Conservation (phyloP, 2,888 invertebrate genomes). For the Busseola fusca region DNA sequence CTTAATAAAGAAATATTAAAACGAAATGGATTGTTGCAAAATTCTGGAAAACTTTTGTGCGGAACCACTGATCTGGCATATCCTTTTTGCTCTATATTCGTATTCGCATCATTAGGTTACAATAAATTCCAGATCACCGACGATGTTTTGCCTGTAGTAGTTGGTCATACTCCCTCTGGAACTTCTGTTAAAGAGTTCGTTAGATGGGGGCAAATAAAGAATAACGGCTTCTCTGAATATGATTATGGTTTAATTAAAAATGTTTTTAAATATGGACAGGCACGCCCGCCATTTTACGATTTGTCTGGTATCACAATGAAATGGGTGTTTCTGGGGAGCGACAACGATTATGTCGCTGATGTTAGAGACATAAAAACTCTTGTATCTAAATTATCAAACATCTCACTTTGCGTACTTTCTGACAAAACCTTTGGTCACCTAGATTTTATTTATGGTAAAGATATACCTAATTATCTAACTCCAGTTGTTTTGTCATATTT, state of each 20-base stretch:
- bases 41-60: conserved; percentile 54
- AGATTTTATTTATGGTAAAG: conserved; percentile 68
- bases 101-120: conserved; percentile 66
- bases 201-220: conserved; percentile 65
- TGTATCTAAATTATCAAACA: conserved; percentile 51
- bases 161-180: conserved; percentile 65
- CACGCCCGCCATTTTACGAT: conserved; percentile 60
- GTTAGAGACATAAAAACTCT: conserved; percentile 58
- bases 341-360: conserved; percentile 65
- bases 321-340: conserved; percentile 60
- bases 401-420: conserved; percentile 61
- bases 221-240: conserved; percentile 64
- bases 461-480: conserved; percentile 63
- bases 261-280: conserved; percentile 51
- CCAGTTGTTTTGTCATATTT: conserved; percentile 60
- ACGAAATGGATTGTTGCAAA: conserved; percentile 52
- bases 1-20: conserved; percentile 58
- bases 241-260: conserved; percentile 61
- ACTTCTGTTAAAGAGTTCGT: conserved; percentile 65
- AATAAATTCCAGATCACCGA: conserved; percentile 62
- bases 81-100: conserved; percentile 57
- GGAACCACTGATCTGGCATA: conserved; percentile 58
- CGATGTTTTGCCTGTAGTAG: conserved; percentile 58
- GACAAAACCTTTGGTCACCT: conserved; percentile 66
- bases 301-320: conserved; percentile 57